Conservation (phyloP, 1,140 invertebrate species). For the Drosophila kepulauana region DNA sequence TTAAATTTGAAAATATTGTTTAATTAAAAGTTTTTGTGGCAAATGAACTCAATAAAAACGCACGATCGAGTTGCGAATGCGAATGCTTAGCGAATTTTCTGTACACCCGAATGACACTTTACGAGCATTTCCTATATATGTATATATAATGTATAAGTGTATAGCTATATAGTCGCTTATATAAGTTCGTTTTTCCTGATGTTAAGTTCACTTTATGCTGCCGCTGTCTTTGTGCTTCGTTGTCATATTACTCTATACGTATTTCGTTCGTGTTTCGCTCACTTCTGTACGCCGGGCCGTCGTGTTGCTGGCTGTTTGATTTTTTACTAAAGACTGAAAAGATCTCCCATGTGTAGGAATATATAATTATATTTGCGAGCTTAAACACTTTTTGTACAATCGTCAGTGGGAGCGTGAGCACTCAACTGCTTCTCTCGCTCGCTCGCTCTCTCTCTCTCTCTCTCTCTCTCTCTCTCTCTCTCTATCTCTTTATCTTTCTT, state of each 20-base stretch:
- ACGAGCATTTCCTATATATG: background rate
- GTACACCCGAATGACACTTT: slow-evolving; percentile 9
- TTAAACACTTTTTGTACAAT: slow-evolving; percentile 1
- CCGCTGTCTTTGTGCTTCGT: slow-evolving; percentile 17
- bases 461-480: background rate
- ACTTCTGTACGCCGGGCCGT: slow-evolving; percentile 17
- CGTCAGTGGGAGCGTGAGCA: background rate
- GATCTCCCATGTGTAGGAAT: slow-evolving; percentile 17
- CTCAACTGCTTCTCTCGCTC: background rate
- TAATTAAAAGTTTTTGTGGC: slow-evolving; percentile 16
- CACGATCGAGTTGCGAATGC: background rate
- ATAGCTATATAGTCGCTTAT: slow-evolving; percentile 15
- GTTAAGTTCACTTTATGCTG: slow-evolving; percentile 11
- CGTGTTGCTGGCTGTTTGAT: slow-evolving; percentile 31
- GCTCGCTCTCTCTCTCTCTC: slow-evolving; percentile 5
- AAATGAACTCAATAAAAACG: slow-evolving; percentile 60
- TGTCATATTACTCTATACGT: slow-evolving; percentile 10
- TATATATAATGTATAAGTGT: background rate
- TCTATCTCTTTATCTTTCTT: background rate
- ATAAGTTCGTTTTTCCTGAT: slow-evolving; percentile 12
- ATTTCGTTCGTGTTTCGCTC: slow-evolving; percentile 8
- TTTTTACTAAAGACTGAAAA: slow-evolving; percentile 24
- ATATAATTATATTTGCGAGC: slow-evolving; percentile 13
- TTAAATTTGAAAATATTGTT: background rate
- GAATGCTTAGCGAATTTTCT: slow-evolving; percentile 6